Percentiles rank a stretch among this genome's conserved stretches.
These are phyloP conservation scores for Lordiphosa fenestrarum DNA, from an alignment of 2,888 invertebrate species.

Conservation along the genomic window DNA sequence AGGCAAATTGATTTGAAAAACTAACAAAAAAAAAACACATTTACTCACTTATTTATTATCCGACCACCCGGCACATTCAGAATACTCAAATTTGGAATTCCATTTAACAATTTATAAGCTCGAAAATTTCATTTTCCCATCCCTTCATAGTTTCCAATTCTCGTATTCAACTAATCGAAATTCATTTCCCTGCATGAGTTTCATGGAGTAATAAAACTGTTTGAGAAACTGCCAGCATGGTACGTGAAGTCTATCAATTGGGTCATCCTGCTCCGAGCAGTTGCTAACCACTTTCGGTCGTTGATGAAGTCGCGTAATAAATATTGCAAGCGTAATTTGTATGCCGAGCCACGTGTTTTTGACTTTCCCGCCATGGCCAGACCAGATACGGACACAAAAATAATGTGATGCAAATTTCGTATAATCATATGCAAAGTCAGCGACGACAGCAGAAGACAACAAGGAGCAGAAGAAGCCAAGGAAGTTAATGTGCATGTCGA, in stretches of 20 bases:
- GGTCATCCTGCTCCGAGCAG: conserved; percentile 30
- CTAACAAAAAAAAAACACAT: too few relatives aligned
- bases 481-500: conserved; percentile 56
- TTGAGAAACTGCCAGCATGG: conserved; percentile 19
- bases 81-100: too few relatives aligned
- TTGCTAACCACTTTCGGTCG: conserved; percentile 32
- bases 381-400: conserved; percentile 23
- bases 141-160: not conserved
- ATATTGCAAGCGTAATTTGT: conserved; percentile 67
- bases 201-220: conserved; percentile 36
- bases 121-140: too few relatives aligned
- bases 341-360: conserved; percentile 58
- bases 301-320: conserved; percentile 41
- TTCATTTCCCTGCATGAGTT: conserved; percentile 33
- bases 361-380: conserved; percentile 17
- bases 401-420: conserved; percentile 70
- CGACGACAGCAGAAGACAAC: conserved; percentile 19
- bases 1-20: too few relatives aligned
- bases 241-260: conserved; percentile 55
- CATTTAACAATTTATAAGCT: too few relatives aligned
- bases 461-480: conserved; percentile 9
- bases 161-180: conserved; percentile 7
- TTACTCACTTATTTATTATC: too few relatives aligned
- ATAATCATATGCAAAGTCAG: conserved; percentile 69
- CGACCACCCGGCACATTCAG: too few relatives aligned